Evolutionary conservation across 2,113 vertebrate genomes (phyloP).

Genomic region (Protomyctophum bolini): DNA sequence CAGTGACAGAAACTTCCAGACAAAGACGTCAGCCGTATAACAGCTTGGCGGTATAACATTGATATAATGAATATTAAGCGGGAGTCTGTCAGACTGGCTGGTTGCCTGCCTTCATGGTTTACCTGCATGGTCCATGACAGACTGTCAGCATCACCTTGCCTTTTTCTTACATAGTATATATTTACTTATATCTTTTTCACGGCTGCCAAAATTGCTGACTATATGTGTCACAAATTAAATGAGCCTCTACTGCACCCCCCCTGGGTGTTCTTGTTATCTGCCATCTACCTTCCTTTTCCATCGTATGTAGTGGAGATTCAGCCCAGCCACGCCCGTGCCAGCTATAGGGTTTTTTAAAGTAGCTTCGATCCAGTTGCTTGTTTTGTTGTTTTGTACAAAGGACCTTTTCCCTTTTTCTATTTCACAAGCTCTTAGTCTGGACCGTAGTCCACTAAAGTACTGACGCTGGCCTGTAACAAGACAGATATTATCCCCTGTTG

Average conservation of each 20-base stretch:
- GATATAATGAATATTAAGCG: slow-evolving; percentile 48
- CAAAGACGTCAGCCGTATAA: slow-evolving; percentile 50
- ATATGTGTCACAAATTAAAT: too few relatives aligned
- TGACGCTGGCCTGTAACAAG: slow-evolving; percentile 54
- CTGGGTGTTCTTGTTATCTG: not conserved
- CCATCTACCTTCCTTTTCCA: not conserved
- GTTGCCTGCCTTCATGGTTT: slow-evolving; percentile 22
- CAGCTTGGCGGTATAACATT: slow-evolving; percentile 30
- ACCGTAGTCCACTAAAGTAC: slow-evolving; percentile 48
- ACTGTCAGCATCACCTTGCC: slow-evolving; percentile 49
- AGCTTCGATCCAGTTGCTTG: slow-evolving; percentile 13
- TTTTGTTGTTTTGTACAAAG: not conserved
- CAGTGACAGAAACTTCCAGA: slow-evolving; percentile 40
- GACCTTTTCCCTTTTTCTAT: slow-evolving; percentile 10
- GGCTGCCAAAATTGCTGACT: too few relatives aligned
- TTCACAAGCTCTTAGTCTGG: slow-evolving; percentile 38
- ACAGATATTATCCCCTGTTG: slow-evolving; percentile 49
- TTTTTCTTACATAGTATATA: not conserved
- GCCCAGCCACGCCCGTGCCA: slow-evolving; percentile 48
- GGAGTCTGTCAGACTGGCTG: slow-evolving; percentile 30
- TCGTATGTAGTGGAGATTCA: slow-evolving; percentile 5
- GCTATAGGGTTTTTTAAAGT: slow-evolving; percentile 31
- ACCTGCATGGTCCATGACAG: slow-evolving; percentile 33
- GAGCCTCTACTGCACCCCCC: not conserved
- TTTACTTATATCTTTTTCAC: too few relatives aligned